Conservation (phyloP, 2,113 vertebrate species). For the Bagarius yarrelli region DNA sequence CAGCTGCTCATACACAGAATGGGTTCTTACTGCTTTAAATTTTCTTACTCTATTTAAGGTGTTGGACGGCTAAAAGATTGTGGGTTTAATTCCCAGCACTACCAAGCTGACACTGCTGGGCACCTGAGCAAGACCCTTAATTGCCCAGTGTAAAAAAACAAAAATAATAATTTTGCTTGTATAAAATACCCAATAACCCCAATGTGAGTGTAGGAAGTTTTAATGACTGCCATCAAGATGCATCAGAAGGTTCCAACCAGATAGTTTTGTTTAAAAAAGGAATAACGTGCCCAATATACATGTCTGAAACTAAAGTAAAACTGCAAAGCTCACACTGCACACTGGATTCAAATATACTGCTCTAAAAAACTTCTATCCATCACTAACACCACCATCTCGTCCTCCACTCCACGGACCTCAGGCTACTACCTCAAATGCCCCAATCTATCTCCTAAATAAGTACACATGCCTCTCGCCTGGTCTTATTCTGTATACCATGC, state of each 20-base stretch:
- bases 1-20: not conserved
- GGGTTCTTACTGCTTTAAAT: not conserved
- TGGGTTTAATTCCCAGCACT: too few species aligned
- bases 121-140: too few species aligned
- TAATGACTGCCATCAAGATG: not conserved
- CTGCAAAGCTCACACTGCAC: not conserved
- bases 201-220: not conserved
- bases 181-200: not conserved
- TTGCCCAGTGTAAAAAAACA: too few species aligned
- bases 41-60: not conserved
- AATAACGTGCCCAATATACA: not conserved
- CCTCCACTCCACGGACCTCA: not conserved
- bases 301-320: not conserved
- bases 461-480: not conserved
- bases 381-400: not conserved
- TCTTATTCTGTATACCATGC: constrained; percentile 12
- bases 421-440: not conserved
- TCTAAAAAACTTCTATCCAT: not conserved
- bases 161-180: too few species aligned
- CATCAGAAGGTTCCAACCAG: not conserved
- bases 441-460: not conserved
- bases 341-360: not conserved
- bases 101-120: too few species aligned
- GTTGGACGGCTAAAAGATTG: too few species aligned
- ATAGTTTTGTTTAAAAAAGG: not conserved